Base-by-base conservation (phyloP, 23 tunicate species). In the Diplosoma virens region DNA sequence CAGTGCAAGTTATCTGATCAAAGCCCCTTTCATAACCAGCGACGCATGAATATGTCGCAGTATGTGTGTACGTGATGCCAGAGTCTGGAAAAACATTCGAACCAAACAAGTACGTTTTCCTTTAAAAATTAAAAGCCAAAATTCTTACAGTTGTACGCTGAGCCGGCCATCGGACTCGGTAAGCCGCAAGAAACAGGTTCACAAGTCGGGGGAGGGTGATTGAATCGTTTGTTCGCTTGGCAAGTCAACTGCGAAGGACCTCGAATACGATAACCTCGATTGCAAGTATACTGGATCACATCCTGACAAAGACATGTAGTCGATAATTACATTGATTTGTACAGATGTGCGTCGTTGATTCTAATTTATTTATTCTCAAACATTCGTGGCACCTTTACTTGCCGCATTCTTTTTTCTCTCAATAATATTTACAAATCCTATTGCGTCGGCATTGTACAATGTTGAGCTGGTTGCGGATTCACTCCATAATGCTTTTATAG, bases 201-300 rank as follows among this genome's bases (percentile, higher is more conserved):
- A 33, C 89, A 84, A 21, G 37, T 29, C 5, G 89, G 89, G 16
- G 60, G 71, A 17, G 73, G 23, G 31, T 68, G 34, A 26, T 60
- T 33, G 50, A 67, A 84, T 2, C 24, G 16, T 23, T 67, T 69
- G 63, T 77, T 73, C 1, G 82, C 73, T 29, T 70, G 84, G 61
- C 97, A 90, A 0, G 66, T 30, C 48, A 84, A 35, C 3, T 45
- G 71, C 2, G 70, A 32, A 33, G 73, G 79, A 3, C 97, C 97
- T 1, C 52, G 50, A 89, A 90, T 37, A 41, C 50, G 14, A 59
- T 83, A 67, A 1, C 97, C 97, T 24, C 69, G 75, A 16, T 17
- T 58, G 55, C 97, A 90, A 3, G 29, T 27, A 58, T 79, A 83
- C 0, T 23, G 30, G 3, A 84, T 0, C 3, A 21, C 33, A 37